Base-by-base conservation (phyloP, 1,140 invertebrate genomes). In the Ceratina japonica region DNA sequence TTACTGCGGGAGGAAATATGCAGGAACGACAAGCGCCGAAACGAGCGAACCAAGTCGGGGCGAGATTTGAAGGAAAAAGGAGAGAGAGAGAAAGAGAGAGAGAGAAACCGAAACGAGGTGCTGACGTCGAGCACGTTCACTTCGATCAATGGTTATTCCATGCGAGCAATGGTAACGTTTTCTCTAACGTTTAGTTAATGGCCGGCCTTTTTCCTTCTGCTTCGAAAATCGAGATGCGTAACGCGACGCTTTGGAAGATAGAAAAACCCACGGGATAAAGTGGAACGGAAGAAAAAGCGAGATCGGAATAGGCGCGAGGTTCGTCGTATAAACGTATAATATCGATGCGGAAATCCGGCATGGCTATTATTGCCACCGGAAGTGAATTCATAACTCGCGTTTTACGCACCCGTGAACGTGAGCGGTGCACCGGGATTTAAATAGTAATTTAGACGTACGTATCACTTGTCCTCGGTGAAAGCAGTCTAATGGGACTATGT, bases 171-270 rank as follows among this genome's bases (percentile, higher is more conserved):
- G 82, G 84, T 84, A 87, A 84, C 86, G 81, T 85, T 87, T 87
- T 87, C 62, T 8, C 82, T 81, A 82, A 83, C 82, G 77, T 87
- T 87, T 86, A 81, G 81, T 84, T 86, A 86, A 87, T 81, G 79
- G 78, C 71, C 54, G 74, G 75, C 54, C 37, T 22, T 20, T 71
- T 10, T 20, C 27, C 63, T 15, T 56, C 59, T 5, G 12, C 20
- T 0, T n/a, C n/a, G 52, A n/a, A 18, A 20, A 18, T n/a, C 18
- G 49, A 37, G 62, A 18, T 2, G 15, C 12, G 24, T 3, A 31
- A 31, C 59, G 59, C 13, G 24, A 62, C 15, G 59, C 22, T 16
- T 12, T 22, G 22, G 49, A 18, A 18, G 24, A 27, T 1, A 1
- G 22, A 20, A 20, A 63, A 31, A 63, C 15, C n/a, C 2, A 4